These are phyloP conservation scores for Bubo blakistoni DNA, from an alignment of 2,113 vertebrate genomes.

Conservation along the genomic window DNA sequence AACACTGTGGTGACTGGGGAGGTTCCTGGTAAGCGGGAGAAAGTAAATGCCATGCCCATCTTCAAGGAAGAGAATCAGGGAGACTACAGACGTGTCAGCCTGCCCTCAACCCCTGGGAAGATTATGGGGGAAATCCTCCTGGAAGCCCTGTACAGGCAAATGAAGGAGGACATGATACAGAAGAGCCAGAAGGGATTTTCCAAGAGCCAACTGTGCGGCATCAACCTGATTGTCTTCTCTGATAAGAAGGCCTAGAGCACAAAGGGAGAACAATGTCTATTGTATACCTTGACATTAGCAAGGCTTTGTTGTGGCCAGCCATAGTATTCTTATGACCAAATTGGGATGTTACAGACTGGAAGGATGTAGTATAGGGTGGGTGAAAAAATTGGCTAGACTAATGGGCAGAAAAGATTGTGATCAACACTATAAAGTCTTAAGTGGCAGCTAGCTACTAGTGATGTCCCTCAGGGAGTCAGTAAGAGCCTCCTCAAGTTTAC, in stretches of 20 bases:
- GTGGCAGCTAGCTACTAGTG: not conserved
- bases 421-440: not conserved
- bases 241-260: not conserved
- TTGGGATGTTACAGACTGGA: not conserved
- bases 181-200: not conserved
- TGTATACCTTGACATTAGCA: not conserved
- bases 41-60: not conserved
- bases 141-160: not conserved
- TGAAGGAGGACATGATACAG: not conserved
- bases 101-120: not conserved
- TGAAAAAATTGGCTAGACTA: not conserved
- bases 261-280: not conserved
- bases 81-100: not conserved
- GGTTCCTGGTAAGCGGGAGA: not conserved
- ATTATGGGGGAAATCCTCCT: not conserved
- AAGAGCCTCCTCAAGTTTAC: not conserved
- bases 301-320: not conserved
- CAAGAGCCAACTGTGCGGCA: not conserved
- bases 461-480: not conserved
- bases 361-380: not conserved
- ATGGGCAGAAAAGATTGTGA: not conserved
- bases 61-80: accelerated
- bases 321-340: not conserved
- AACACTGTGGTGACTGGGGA: not conserved
- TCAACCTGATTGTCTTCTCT: not conserved